phyloP scores from a whole-genome alignment of 2,113 vertebrate genomes.

The Hyaena hyaena region DNA sequence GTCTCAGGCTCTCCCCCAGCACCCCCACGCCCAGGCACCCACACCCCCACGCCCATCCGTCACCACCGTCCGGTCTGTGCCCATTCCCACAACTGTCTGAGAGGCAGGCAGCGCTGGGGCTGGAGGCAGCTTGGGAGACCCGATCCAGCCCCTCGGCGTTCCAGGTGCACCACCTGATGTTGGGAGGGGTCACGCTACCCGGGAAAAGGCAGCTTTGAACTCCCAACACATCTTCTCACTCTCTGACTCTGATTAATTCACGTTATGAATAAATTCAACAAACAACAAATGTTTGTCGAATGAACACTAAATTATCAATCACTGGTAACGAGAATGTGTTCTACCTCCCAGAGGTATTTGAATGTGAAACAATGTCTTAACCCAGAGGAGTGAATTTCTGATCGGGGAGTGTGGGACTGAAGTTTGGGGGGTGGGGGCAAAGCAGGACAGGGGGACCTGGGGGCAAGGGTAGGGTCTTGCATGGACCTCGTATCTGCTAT shows the following conservation, averaged over 20 bases:
- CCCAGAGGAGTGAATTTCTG: neutral
- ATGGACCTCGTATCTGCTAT: neutral
- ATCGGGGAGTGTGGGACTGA: neutral
- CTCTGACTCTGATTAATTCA: neutral
- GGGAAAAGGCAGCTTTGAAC: neutral
- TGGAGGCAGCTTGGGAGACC: neutral
- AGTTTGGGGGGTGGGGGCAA: neutral
- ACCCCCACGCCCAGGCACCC: no score
- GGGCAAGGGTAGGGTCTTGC: neutral
- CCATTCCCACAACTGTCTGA: neutral
- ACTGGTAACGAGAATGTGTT: neutral
- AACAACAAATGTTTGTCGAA: slow-evolving; percentile 61
- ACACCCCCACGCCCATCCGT: neutral
- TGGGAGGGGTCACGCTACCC: neutral
- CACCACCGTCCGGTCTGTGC: neutral
- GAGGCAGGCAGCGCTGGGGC: neutral
- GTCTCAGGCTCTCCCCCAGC: fast-evolving
- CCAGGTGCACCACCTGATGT: neutral
- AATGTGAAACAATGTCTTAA: neutral
- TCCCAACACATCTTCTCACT: neutral
- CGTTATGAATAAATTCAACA: slow-evolving; percentile 32
- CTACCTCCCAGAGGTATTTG: slow-evolving; percentile 27
- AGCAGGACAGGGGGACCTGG: neutral
- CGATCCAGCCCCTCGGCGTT: neutral
- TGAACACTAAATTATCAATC: slow-evolving; percentile 37